phyloP scores from a whole-genome alignment of 2,113 vertebrate genomes.

The Salvelinus alpinus region DNA sequence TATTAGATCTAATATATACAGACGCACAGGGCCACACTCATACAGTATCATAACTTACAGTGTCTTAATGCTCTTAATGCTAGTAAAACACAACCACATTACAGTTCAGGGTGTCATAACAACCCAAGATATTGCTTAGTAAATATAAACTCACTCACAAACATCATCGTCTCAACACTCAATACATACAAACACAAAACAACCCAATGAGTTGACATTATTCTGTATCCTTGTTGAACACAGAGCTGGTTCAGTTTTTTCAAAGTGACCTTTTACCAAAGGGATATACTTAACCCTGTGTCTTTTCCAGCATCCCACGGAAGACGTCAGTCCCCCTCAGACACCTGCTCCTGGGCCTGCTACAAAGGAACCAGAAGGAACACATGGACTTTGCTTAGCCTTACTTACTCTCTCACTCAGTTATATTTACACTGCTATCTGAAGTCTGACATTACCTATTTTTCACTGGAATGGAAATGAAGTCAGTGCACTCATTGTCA shows the following conservation, averaged over 20 bases:
- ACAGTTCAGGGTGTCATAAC: neutral
- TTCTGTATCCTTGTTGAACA: neutral
- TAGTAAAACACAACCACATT: neutral
- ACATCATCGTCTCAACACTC: too few species aligned
- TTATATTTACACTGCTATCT: neutral
- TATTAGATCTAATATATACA: neutral
- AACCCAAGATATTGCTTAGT: too few species aligned
- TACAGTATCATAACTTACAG: neutral
- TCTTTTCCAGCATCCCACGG: constrained; percentile 83
- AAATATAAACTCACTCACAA: too few species aligned
- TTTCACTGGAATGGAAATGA: neutral
- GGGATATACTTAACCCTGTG: neutral
- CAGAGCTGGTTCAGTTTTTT: neutral
- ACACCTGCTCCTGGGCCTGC: constrained; percentile 85
- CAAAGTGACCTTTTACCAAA: neutral
- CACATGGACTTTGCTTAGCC: constrained; percentile 89
- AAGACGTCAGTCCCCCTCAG: constrained; percentile 87
- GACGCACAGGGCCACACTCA: constrained; percentile 14
- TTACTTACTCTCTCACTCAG: neutral
- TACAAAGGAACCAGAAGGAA: constrained; percentile 87
- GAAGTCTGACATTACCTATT: neutral
- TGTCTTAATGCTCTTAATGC: neutral
- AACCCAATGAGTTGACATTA: neutral
- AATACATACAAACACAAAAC: neutral
- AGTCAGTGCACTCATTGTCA: neutral